Base-by-base conservation (phyloP, 1,140 invertebrate genomes). In the Zophobas atratus region DNA sequence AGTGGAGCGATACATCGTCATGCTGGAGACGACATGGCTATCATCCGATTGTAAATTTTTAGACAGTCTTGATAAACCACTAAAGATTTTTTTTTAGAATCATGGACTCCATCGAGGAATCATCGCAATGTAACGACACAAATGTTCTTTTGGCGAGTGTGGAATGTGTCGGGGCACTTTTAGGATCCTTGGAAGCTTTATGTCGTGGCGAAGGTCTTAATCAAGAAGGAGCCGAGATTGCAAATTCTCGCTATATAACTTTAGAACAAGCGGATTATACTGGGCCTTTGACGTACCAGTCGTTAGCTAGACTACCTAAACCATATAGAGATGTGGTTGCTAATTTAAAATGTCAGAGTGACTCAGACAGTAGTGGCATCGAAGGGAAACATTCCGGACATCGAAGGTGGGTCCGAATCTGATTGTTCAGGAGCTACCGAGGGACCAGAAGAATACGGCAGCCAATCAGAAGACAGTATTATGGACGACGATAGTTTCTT, bases 91-190 rank as follows among this genome's bases (percentile, higher is more conserved):
- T 60, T 84, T 88, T 35, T 85, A 97, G 96, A 76, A 92, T 96
- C 77, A 95, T 98, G 90, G 96, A 98, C 85, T 95, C 95, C 1
- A 93, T 98, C 81, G 94, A 97, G 87, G 96, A 98, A 87, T 90
- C 89, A 46, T 92, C 92, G 49, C 92, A 91, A 80, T 89, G 89
- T 77, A 89, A 86, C 78, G 91, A 93, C 53, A 90, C 93, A n/a
- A 88, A 91, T 70, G 91, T 96, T 8, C 89, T 96, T 43, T 90
- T 93, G 73, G 92, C 93, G 0, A 94, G 94, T 83, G 94, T 97
- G 0, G 92, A 93, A 73, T 97, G 96, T 84, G 92, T 97, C 20
- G 93, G 95, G 2, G 92, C 94, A 0, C 90, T 98, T 80, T 87
- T 98, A 8, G 92, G 92, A 43, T 94, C 95, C 2, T 87, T 98